Evolutionary conservation across 1,140 invertebrate genomes (phyloP).

Genomic region (Drosophila littoralis): DNA sequence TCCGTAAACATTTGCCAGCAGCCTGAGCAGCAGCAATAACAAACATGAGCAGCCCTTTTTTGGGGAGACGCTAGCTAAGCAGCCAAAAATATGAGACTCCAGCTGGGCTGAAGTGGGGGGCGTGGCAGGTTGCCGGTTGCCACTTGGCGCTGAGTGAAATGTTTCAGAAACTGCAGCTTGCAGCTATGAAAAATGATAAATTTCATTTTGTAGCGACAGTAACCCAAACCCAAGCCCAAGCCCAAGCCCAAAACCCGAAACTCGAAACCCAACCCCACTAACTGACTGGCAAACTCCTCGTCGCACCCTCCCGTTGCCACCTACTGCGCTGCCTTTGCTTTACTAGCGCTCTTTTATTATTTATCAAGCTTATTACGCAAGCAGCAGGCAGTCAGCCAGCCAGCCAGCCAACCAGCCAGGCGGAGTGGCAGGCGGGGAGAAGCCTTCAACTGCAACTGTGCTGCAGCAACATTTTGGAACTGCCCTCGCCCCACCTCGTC

Average conservation of each 20-base stretch:
- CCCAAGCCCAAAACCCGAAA: neutral
- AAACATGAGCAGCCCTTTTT: constrained; percentile 41
- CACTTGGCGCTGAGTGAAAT: constrained; percentile 70
- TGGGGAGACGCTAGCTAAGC: constrained; percentile 60
- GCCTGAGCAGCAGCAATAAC: constrained; percentile 42
- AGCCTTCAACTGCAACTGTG: constrained; percentile 74
- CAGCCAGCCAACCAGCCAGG: constrained; percentile 6
- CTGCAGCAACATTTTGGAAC: constrained; percentile 32
- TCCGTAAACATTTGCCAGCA: constrained; percentile 77
- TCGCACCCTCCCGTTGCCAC: neutral
- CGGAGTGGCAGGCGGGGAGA: neutral
- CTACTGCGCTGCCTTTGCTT: constrained; percentile 36
- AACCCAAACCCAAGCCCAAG: constrained; percentile 8
- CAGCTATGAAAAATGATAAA: constrained; percentile 82
- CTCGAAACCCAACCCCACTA: too few species aligned
- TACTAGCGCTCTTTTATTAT: constrained; percentile 70
- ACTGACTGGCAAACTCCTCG: too few species aligned
- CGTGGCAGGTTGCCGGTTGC: neutral
- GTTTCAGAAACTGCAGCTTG: constrained; percentile 82
- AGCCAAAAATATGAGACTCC: constrained; percentile 66
- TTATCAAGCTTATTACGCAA: constrained; percentile 82
- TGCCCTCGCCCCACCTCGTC: constrained; percentile 2
- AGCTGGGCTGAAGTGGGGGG: neutral
- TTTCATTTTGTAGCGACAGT: constrained; percentile 68
- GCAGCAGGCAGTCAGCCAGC: constrained; percentile 39